These are phyloP conservation scores for Hypotaenidia philippensis DNA, from an alignment of 2,797 vertebrate genomes.

Conservation along the genomic window DNA sequence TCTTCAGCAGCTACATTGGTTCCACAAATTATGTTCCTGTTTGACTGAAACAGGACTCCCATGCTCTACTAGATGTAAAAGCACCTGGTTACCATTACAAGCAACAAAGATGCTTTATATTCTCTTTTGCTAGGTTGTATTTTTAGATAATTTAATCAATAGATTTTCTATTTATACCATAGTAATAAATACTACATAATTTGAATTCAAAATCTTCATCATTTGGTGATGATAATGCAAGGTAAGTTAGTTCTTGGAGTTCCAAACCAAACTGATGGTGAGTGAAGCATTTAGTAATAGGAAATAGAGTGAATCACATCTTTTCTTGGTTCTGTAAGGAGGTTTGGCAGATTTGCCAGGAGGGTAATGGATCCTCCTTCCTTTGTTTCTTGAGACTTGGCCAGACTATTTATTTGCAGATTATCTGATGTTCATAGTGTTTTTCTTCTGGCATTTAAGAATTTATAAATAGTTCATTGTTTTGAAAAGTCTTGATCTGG, in stretches of 20 bases:
- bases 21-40: not conserved
- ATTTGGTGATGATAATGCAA: constrained; percentile 27
- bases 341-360: not conserved
- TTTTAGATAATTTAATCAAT: constrained; percentile 54
- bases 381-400: not conserved
- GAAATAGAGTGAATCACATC: not conserved
- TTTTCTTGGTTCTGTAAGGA: not conserved
- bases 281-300: not conserved
- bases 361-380: constrained; percentile 53
- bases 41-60: not conserved
- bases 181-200: constrained; percentile 47
- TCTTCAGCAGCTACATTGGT: not conserved
- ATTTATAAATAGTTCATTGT: not conserved
- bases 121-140: not conserved
- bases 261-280: not conserved
- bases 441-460: not conserved
- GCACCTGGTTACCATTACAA: not conserved
- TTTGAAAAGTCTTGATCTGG: not conserved
- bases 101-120: not conserved
- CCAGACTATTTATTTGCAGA: constrained; percentile 48
- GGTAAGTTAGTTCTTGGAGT: constrained; percentile 29
- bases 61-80: not conserved
- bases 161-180: constrained; percentile 37
- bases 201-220: constrained; percentile 57
- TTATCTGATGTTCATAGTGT: not conserved